Conservation (phyloP, 1,140 invertebrate species). For the Gryllus bimaculatus region DNA sequence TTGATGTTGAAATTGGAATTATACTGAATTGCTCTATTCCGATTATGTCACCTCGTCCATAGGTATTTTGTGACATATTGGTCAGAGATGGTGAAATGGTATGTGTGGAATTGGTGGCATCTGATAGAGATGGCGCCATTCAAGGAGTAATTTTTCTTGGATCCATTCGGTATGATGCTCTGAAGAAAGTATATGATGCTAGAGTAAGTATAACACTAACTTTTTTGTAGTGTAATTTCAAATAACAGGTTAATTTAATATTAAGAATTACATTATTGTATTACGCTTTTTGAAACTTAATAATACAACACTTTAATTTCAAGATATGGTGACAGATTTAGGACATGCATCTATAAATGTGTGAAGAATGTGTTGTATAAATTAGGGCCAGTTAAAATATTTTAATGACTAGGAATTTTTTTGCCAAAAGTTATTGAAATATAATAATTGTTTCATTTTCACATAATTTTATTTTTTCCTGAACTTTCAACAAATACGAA, state of each 20-base stretch:
- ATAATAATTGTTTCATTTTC: neutral
- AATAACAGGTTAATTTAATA: too few relatives aligned
- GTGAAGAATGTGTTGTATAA: too few relatives aligned
- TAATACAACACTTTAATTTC: too few relatives aligned
- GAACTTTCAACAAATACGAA: too few relatives aligned
- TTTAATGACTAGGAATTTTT: too few relatives aligned
- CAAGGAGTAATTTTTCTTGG: slow-evolving; percentile 93
- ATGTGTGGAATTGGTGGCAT: slow-evolving; percentile 91
- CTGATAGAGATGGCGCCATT: slow-evolving; percentile 69
- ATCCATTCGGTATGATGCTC: slow-evolving; percentile 91
- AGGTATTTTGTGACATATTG: slow-evolving; percentile 90
- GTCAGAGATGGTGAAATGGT: slow-evolving; percentile 97
- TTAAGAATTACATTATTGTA: too few relatives aligned
- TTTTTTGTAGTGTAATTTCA: neutral
- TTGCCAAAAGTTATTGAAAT: neutral
- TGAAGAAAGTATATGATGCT: slow-evolving; percentile 94
- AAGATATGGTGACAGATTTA: too few relatives aligned
- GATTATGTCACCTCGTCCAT: slow-evolving; percentile 7
- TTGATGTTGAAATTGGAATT: neutral
- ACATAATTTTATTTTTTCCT: neutral
- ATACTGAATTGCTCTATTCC: neutral
- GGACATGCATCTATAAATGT: too few relatives aligned
- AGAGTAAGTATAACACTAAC: slow-evolving; percentile 52
- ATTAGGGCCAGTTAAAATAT: too few relatives aligned
- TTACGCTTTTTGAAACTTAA: too few relatives aligned